Evolutionary conservation across 2,888 invertebrate genomes (phyloP), one percentile per base, ranked within the genome.

Genomic region (Melolontha melolontha): DNA sequence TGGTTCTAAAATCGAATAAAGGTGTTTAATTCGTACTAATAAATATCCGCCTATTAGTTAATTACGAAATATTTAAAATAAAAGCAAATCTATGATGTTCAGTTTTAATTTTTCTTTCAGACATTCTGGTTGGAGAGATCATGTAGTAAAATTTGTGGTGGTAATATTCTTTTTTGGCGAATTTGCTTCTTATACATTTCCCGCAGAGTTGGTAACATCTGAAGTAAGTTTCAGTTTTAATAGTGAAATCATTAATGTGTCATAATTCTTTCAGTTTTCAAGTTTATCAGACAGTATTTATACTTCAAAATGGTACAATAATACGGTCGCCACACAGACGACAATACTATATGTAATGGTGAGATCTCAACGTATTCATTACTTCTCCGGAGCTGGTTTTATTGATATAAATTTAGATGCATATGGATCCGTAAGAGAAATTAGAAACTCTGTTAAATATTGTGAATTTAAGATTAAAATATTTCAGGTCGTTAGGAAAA

Each of bases 331-430:
- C 6, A 6, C 6, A 5, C 29, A 29, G 29, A 29, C 4, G 29
- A 4, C 6, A 6, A 5, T 67, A 41, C 22, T 41, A 11, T 10
- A 62, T 17, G 22, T 67, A 14, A 67, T 67, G 62, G 17, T 59
- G 17, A 39, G 22, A 5, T 49, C 67, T n/a, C 59, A 59, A 55
- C 59, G 39, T 10, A 34, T 39, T 50, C 39, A 47, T 1, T n/a
- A 42, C 22, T 67, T 67, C 29, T 41, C 57, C 2, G 67, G 62
- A 5, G 59, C 62, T 27, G 67, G 62, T 12, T 67, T 67, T 55
- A 50, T 50, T 22, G 51, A 52, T 14, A 39, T 67, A n/a, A 17
- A 57, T 49, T 10, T 67, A 10, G 39, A 50, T 10, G 51, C 62
- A 39, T 67, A 62, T 51, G 50, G 51, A 14, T 51, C 39, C 12